These are phyloP conservation scores for Capitulum mitella DNA, from an alignment of 2,888 invertebrate genomes.

Conservation along the genomic window DNA sequence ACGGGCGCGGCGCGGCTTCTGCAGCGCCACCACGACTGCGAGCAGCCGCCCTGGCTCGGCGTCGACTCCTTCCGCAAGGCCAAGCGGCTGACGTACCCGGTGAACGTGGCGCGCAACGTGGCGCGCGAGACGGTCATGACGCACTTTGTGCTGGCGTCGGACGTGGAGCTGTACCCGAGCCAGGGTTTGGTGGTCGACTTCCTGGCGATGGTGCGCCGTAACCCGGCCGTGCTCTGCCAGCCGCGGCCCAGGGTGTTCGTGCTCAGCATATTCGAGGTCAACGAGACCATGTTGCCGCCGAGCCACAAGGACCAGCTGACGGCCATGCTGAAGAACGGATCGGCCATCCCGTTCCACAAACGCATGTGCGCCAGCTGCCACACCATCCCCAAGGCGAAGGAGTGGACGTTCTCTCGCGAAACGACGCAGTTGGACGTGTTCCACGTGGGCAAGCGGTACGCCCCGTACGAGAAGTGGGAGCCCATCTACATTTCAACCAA, in stretches of 20 bases:
- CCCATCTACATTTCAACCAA: conserved; percentile 89
- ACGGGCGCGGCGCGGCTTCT: conserved; percentile 38
- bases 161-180: conserved; percentile 85
- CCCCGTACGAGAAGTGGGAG: conserved; percentile 78
- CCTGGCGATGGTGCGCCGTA: conserved; percentile 66
- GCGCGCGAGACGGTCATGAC: conserved; percentile 75
- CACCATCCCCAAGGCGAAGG: conserved; percentile 54
- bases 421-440: conserved; percentile 60
- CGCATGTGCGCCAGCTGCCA: conserved; percentile 82
- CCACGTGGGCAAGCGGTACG: conserved; percentile 72
- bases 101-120: conserved; percentile 83
- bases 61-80: conserved; percentile 51
- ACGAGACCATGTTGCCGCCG: conserved; percentile 38
- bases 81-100: conserved; percentile 75
- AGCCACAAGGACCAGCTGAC: conserved; percentile 60
- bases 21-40: conserved; percentile 56
- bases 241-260: conserved; percentile 68
- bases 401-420: conserved; percentile 66
- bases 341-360: conserved; percentile 86
- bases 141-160: conserved; percentile 73
- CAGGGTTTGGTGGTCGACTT: conserved; percentile 70
- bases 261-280: conserved; percentile 78
- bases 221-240: conserved; percentile 53
- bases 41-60: conserved; percentile 53
- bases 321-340: conserved; percentile 61